Evolutionary conservation across 2,888 invertebrate genomes (phyloP).

Genomic region (Machimus atricapillus): DNA sequence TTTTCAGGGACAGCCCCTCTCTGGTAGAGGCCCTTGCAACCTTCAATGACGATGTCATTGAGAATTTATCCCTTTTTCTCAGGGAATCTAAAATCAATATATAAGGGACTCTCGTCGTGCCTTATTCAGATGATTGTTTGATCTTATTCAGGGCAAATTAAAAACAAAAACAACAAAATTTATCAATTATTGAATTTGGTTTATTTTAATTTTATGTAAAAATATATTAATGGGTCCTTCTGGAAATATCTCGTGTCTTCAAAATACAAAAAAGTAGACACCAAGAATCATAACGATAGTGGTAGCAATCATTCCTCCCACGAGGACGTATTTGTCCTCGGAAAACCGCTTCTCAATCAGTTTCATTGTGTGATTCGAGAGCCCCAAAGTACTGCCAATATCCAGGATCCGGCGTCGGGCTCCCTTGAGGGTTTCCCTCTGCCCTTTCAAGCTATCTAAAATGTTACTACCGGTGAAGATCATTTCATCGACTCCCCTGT

Average conservation of each 20-base stretch:
- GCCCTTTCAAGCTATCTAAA: constrained; percentile 81
- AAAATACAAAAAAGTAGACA: constrained; percentile 64
- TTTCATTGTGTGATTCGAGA: constrained; percentile 94
- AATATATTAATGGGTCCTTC: neutral
- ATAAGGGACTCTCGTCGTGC: too few species aligned
- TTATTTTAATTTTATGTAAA: neutral
- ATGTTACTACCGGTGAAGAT: constrained; percentile 76
- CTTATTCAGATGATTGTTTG: too few species aligned
- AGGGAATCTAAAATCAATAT: too few species aligned
- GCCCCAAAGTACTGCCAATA: constrained; percentile 88
- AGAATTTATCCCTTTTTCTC: too few species aligned
- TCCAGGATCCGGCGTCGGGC: constrained; percentile 86
- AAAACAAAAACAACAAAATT: neutral
- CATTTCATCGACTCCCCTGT: constrained; percentile 89
- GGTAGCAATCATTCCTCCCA: constrained; percentile 87
- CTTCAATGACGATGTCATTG: too few species aligned
- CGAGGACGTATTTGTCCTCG: constrained; percentile 88
- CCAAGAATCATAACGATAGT: constrained; percentile 80
- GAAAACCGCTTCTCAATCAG: constrained; percentile 86
- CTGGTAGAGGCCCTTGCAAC: too few species aligned
- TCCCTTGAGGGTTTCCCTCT: constrained; percentile 83
- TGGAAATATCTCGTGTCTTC: constrained; percentile 38
- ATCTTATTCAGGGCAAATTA: too few species aligned
- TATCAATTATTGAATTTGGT: neutral
- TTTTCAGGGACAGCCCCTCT: too few species aligned